These are phyloP conservation scores for Poecilia gillii DNA, from an alignment of 2,797 vertebrate genomes.

Conservation along the genomic window DNA sequence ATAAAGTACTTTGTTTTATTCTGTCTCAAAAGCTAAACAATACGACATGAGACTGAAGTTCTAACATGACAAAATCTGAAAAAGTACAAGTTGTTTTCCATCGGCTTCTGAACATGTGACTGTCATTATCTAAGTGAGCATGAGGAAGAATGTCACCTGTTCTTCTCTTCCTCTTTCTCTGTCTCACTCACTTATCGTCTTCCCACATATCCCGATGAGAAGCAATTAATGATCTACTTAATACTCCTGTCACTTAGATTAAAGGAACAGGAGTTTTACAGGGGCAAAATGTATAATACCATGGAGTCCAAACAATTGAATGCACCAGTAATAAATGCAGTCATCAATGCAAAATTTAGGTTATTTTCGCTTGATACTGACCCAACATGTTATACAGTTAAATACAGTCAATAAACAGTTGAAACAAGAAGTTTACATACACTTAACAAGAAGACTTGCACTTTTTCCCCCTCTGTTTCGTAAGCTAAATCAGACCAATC, in stretches of 20 bases:
- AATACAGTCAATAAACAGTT: neutral
- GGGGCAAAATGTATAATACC: constrained; percentile 9
- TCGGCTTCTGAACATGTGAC: neutral
- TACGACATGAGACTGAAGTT: neutral
- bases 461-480: neutral
- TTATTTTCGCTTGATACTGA: neutral
- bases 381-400: neutral
- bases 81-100: neutral
- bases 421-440: neutral
- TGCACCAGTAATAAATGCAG: neutral
- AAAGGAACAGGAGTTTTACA: constrained; percentile 31
- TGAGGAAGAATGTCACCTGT: constrained; percentile 25
- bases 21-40: neutral
- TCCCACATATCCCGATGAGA: constrained; percentile 63
- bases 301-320: neutral
- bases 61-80: neutral
- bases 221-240: constrained; percentile 58
- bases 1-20: neutral
- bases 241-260: constrained; percentile 35
- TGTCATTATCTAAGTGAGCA: neutral
- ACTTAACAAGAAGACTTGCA: neutral
- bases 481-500: neutral
- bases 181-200: constrained; percentile 8
- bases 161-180: neutral
- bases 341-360: neutral